A percentile compares a stretch with the other conserved stretches of the same genome.
phyloP scores from a whole-genome alignment of 2,888 invertebrate species.

The Cremastinae sp. region DNA sequence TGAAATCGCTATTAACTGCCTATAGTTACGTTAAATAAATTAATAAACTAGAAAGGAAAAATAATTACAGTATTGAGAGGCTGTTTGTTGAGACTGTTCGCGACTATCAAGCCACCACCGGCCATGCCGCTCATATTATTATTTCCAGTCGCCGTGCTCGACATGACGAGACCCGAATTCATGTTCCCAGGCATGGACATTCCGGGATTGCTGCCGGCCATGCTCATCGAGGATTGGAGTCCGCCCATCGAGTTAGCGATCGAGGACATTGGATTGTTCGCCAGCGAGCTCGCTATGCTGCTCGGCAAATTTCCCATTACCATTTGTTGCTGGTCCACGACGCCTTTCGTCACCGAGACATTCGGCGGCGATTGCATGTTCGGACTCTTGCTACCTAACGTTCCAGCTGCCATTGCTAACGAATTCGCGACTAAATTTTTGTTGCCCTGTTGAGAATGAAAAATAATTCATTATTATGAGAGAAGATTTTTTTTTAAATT shows the following conservation, averaged over 20 bases:
- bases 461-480: conserved; percentile 56
- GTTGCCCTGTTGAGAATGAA: conserved; percentile 83
- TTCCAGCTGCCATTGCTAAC: conserved; percentile 87
- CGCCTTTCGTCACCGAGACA: conserved; percentile 86
- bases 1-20: too few species aligned
- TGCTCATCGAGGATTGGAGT: conserved; percentile 84
- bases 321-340: conserved; percentile 82
- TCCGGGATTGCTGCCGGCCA: conserved; percentile 79
- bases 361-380: conserved; percentile 93
- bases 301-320: conserved; percentile 82
- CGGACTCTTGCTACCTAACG: conserved; percentile 90
- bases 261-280: conserved; percentile 77
- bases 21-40: too few species aligned
- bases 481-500: neutral
- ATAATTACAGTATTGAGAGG: conserved; percentile 80
- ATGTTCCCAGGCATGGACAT: conserved; percentile 78
- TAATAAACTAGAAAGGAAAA: too few species aligned
- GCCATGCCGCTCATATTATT: conserved; percentile 84
- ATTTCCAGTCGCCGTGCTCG: conserved; percentile 85
- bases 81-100: conserved; percentile 89
- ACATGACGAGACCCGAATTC: conserved; percentile 88
- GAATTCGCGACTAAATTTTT: conserved; percentile 87
- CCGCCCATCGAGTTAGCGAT: conserved; percentile 80
- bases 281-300: conserved; percentile 81
- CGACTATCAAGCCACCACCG: conserved; percentile 87